Evolutionary conservation across 1,140 invertebrate species (phyloP), one percentile per base, ranked within the genome.

Genomic region (Megathymus violae): DNA sequence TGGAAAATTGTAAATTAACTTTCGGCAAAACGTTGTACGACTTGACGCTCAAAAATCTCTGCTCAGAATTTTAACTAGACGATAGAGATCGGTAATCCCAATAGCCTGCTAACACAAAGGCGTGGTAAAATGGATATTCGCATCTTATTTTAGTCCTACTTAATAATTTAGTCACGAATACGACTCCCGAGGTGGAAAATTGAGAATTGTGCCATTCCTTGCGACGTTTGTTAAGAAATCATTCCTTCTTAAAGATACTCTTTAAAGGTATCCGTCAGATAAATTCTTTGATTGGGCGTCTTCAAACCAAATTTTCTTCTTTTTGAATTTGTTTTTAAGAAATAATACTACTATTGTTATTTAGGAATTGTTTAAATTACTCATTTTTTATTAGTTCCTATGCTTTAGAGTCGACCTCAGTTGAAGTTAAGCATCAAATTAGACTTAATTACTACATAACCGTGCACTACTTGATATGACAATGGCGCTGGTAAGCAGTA

Each of bases 131-230:
- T 76, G 77, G 80, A 87, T 87, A 71, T 83, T 86, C 80, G 74
- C 74, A 75, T 86, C 80, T 88, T 85, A 88, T 84, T 88, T 90
- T 78, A 81, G 76, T 66, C 69, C 67, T 69, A 47, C 65, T 89
- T 85, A 78, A 84, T 90, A 90, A 88, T 88, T 87, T 83, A 79
- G 86, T 89, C 86, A 90, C 86, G 86, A 69, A 71, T 71, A 46
- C 63, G 63, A 68, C 68, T 80, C 70, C 76, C 74, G 78, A 87
- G 86, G 86, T 90, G 80, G 82, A 88, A 88, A 88, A 90, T 90
- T 90, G 88, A 80, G 80, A 84, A 87, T 88, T 88, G 83, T 81
- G 78, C 77, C 74, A 82, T 82, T 82, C 76, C 79, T 80, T 54
- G 47, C 59, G 61, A 69, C 80, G 76, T 76, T 71, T 63, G 51